These are phyloP conservation scores for Limnephilus rhombicus DNA, from an alignment of 2,888 invertebrate species.

Conservation along the genomic window DNA sequence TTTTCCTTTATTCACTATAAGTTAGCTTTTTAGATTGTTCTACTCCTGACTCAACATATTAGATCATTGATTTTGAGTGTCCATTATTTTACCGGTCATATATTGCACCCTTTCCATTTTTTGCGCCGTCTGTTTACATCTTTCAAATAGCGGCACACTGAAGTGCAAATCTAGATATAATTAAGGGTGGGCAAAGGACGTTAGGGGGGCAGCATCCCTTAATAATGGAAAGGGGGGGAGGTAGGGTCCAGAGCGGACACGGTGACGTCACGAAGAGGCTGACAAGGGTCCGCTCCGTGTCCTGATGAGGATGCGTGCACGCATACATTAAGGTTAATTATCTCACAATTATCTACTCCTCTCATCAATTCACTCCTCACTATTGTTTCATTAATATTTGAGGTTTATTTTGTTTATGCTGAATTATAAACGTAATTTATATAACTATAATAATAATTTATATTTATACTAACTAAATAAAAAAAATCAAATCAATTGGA, in stretches of 20 bases:
- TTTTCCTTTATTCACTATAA: not conserved
- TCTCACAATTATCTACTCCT: constrained; percentile 5
- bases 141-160: constrained; percentile 9
- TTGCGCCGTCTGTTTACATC: not conserved
- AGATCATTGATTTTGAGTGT: not conserved
- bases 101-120: not conserved
- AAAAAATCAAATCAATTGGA: no score
- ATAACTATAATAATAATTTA: no score
- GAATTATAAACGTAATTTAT: not conserved
- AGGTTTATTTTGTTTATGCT: not conserved
- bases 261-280: constrained; percentile 51
- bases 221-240: constrained; percentile 48
- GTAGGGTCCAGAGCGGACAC: constrained; percentile 33
- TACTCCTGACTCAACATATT: not conserved
- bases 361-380: constrained; percentile 4
- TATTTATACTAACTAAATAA: no score
- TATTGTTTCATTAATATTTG: not conserved
- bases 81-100: not conserved
- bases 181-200: constrained; percentile 36
- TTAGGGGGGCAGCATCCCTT: constrained; percentile 45
- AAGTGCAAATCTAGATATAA: constrained; percentile 55
- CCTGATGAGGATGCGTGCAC: constrained; percentile 62
- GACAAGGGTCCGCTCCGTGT: constrained; percentile 60
- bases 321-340: constrained; percentile 53
- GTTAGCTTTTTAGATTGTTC: not conserved